phyloP scores from a whole-genome alignment of 2,888 invertebrate species.

The Embidobia sp. region DNA sequence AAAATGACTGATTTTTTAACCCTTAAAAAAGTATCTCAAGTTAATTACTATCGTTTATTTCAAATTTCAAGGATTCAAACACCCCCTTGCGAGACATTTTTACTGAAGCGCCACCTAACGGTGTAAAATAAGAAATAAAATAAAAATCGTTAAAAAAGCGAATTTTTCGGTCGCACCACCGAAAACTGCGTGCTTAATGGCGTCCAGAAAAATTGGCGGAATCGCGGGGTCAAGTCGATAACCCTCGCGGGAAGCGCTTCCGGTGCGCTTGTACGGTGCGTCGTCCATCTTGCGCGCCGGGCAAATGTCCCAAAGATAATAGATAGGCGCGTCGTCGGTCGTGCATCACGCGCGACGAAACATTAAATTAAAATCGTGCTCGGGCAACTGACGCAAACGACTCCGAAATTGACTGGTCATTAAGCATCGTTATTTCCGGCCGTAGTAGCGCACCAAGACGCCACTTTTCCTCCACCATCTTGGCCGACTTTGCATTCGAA shows the following conservation, averaged over 20 bases:
- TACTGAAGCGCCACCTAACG: too few species aligned
- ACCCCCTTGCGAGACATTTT: too few species aligned
- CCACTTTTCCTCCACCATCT: constrained; percentile 55
- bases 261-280: constrained; percentile 39
- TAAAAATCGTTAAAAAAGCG: too few species aligned
- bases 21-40: too few species aligned
- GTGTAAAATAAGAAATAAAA: too few species aligned
- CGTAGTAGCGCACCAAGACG: constrained; percentile 43
- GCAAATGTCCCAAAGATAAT: constrained; percentile 62
- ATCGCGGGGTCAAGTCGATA: constrained; percentile 62
- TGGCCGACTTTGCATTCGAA: constrained; percentile 40
- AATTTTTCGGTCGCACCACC: too few species aligned
- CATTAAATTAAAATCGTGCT: constrained; percentile 64
- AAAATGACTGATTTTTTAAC: too few species aligned
- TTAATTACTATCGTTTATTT: too few species aligned
- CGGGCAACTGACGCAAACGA: constrained; percentile 53
- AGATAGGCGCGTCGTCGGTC: constrained; percentile 43
- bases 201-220: constrained; percentile 46
- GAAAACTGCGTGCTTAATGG: constrained; percentile 37
- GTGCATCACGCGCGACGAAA: constrained; percentile 62
- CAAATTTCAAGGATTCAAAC: too few species aligned
- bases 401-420: constrained; percentile 61
- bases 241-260: constrained; percentile 46
- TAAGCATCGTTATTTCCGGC: constrained; percentile 57
- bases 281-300: constrained; percentile 53